Percentiles rank a stretch among this genome's conserved stretches.
Evolutionary conservation across 2,888 invertebrate genomes (phyloP).

Genomic region (Piscicola geometra): DNA sequence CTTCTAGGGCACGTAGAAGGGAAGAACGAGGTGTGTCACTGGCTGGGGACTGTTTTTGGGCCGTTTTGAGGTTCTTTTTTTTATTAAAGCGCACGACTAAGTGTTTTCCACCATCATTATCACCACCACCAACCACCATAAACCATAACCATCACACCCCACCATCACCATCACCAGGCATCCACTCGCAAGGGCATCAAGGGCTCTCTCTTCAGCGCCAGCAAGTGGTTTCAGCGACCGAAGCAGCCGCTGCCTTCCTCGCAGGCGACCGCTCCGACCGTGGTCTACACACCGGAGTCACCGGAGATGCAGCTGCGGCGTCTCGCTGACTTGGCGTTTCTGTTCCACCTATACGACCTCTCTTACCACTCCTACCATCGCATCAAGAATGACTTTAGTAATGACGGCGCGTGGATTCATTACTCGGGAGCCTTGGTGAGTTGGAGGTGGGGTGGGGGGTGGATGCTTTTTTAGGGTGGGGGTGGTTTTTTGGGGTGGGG

Average conservation of each 20-base stretch:
- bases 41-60: no score
- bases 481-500: no score
- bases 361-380: slow-evolving; percentile 91
- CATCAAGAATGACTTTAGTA: slow-evolving; percentile 93
- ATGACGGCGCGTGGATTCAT: slow-evolving; percentile 93
- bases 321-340: slow-evolving; percentile 88
- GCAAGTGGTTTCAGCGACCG: slow-evolving; percentile 89
- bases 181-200: slow-evolving; percentile 75
- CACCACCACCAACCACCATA: no score
- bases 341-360: slow-evolving; percentile 86
- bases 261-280: slow-evolving; percentile 50
- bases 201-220: slow-evolving; percentile 84
- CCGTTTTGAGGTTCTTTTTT: no score
- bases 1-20: no score
- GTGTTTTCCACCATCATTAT: no score
- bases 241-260: slow-evolving; percentile 65
- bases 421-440: slow-evolving; percentile 81
- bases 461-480: no score
- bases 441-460: no score
- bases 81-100: no score
- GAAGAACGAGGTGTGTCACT: no score
- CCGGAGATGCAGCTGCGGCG: slow-evolving; percentile 87
- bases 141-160: no score
- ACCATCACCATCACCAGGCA: no score
- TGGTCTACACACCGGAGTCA: slow-evolving; percentile 63